A percentile compares a stretch with the other conserved stretches of the same genome.
These are phyloP conservation scores for Salvelinus sp. DNA, from an alignment of 2,113 vertebrate species.

Conservation along the genomic window DNA sequence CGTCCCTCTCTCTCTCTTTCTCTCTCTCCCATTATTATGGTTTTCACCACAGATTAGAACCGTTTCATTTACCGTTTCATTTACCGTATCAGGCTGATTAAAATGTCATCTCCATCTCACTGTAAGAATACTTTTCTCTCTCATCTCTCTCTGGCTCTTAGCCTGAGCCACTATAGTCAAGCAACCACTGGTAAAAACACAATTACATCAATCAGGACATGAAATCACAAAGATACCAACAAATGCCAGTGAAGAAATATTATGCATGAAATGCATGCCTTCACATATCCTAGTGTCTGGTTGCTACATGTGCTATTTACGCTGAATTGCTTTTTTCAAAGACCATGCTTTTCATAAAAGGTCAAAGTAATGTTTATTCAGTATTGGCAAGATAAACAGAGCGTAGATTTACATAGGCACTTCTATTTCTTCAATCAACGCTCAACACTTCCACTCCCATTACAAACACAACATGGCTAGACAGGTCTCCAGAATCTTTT, in stretches of 20 bases:
- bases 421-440: slow-evolving; percentile 21
- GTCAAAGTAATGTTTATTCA: not conserved
- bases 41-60: too few species aligned
- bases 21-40: too few species aligned
- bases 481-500: not conserved
- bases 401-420: not conserved
- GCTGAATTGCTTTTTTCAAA: not conserved
- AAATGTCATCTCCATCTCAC: too few species aligned
- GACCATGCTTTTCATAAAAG: not conserved
- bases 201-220: not conserved
- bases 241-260: not conserved
- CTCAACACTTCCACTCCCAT: slow-evolving; percentile 19
- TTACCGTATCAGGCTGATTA: too few species aligned
- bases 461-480: slow-evolving; percentile 14
- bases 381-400: slow-evolving; percentile 14
- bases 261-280: not conserved
- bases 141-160: not conserved
- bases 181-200: not conserved
- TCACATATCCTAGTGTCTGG: not conserved
- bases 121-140: not conserved
- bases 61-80: too few species aligned
- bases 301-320: not conserved
- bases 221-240: too few species aligned
- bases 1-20: too few species aligned
- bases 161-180: not conserved